Percentiles rank a stretch among this genome's conserved stretches.
These are phyloP conservation scores for Philaethria dido DNA, from an alignment of 2,888 invertebrate genomes.

Conservation along the genomic window DNA sequence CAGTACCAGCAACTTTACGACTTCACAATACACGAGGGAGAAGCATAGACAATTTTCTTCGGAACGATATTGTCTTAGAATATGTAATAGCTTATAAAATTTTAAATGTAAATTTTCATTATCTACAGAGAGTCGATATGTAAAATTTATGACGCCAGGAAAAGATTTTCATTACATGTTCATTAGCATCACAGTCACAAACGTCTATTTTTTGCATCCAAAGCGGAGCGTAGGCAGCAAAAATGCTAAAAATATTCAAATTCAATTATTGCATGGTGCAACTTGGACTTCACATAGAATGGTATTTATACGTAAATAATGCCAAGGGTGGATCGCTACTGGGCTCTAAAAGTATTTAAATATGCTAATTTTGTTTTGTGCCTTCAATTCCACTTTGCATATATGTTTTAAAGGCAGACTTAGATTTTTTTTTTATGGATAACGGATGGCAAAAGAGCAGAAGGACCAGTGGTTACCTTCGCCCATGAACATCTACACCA, in stretches of 20 bases:
- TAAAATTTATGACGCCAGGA: not conserved
- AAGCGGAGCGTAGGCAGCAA: not conserved
- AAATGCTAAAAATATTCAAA: constrained; percentile 16
- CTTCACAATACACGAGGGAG: constrained; percentile 1
- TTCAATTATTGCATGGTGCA: constrained; percentile 7
- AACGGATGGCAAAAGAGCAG: too few species aligned
- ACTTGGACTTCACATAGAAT: not conserved
- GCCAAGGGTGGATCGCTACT: not conserved
- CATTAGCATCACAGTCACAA: constrained; percentile 1
- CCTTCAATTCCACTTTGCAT: too few species aligned
- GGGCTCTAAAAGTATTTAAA: not conserved
- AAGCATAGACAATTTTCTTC: not conserved
- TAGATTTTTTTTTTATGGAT: too few species aligned
- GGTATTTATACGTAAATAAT: constrained; percentile 1
- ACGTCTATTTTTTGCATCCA: not conserved
- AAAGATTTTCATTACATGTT: constrained; percentile 6
- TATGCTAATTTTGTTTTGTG: not conserved
- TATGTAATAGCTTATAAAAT: not conserved
- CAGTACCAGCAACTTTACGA: constrained; percentile 10
- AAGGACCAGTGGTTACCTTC: too few species aligned
- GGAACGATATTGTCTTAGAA: not conserved
- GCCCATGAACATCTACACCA: too few species aligned
- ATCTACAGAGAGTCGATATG: not conserved
- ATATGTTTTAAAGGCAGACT: too few species aligned
- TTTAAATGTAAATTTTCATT: not conserved